phyloP scores from a whole-genome alignment of 2,113 vertebrate species.

The Rhinopomastus cyanomelas region DNA sequence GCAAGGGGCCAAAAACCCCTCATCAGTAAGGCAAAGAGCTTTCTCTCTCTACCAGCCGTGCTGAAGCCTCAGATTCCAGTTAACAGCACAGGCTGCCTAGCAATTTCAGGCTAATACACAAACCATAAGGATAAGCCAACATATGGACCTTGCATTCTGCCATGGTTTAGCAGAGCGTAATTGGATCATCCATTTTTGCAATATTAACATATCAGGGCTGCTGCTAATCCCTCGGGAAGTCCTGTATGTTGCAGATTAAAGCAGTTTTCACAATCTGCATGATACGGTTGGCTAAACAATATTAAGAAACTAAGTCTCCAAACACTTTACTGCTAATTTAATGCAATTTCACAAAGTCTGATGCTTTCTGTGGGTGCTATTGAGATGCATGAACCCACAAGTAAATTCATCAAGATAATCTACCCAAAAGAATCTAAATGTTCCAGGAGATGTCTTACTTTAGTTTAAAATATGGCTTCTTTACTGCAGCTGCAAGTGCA shows the following conservation, averaged over 20 bases:
- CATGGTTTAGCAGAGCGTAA: slow-evolving; percentile 51
- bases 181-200: slow-evolving; percentile 71
- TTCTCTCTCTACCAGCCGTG: background rate
- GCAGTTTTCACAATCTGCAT: slow-evolving; percentile 29
- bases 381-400: slow-evolving; percentile 1
- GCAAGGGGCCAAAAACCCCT: background rate
- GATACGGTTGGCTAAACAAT: slow-evolving; percentile 46
- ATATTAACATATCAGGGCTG: slow-evolving; percentile 55
- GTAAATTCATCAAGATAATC: slow-evolving; percentile 27
- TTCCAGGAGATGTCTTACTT: background rate
- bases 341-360: background rate
- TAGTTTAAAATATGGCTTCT: slow-evolving; percentile 4
- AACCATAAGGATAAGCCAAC: slow-evolving; percentile 33
- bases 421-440: slow-evolving; percentile 10
- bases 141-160: slow-evolving; percentile 34
- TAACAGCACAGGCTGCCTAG: background rate
- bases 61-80: background rate
- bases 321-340: slow-evolving; percentile 26
- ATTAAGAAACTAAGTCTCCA: background rate
- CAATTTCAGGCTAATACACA: background rate
- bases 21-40: background rate
- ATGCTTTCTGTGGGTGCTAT: background rate
- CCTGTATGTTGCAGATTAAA: slow-evolving; percentile 61
- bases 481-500: slow-evolving; percentile 11
- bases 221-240: slow-evolving; percentile 21